A percentile compares a stretch with the other conserved stretches of the same genome.
These are phyloP conservation scores for Hoplostethus atlanticus DNA, from an alignment of 2,797 vertebrate species.

Conservation along the genomic window DNA sequence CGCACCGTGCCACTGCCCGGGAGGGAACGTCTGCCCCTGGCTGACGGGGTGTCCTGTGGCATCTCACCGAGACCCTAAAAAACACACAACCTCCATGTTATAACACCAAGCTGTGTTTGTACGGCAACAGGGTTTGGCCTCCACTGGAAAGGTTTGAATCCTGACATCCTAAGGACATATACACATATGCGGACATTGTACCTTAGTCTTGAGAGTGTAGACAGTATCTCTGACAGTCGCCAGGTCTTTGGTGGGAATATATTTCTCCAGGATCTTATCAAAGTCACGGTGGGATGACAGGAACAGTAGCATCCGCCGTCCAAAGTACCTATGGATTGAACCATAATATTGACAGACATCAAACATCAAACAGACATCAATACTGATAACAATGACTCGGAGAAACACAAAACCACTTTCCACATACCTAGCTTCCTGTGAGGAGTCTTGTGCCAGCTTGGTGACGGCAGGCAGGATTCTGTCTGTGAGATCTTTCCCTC, in stretches of 20 bases:
- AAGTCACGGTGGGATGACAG: constrained; percentile 92
- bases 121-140: constrained; percentile 11
- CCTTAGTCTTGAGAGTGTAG: constrained; percentile 90
- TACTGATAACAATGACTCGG: no score
- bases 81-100: constrained; percentile 16
- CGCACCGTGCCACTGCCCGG: constrained; percentile 85
- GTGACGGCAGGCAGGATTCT: constrained; percentile 88
- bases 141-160: background rate
- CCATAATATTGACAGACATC: background rate
- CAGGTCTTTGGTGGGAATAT: constrained; percentile 89
- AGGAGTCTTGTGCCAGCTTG: constrained; percentile 92
- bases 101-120: background rate
- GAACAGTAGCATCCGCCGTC: constrained; percentile 91
- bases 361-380: background rate
- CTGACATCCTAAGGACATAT: background rate
- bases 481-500: constrained; percentile 86
- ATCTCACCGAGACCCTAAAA: constrained; percentile 92
- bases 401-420: background rate
- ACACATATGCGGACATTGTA: constrained; percentile 48
- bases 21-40: constrained; percentile 90
- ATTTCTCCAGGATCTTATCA: constrained; percentile 91
- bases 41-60: constrained; percentile 89
- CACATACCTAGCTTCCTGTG: constrained; percentile 91
- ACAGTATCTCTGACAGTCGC: constrained; percentile 89
- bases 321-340: constrained; percentile 87